Conservation (phyloP, 30 jellyfish, hydroid and myxozoan species). For the Hydra vulgaris region DNA sequence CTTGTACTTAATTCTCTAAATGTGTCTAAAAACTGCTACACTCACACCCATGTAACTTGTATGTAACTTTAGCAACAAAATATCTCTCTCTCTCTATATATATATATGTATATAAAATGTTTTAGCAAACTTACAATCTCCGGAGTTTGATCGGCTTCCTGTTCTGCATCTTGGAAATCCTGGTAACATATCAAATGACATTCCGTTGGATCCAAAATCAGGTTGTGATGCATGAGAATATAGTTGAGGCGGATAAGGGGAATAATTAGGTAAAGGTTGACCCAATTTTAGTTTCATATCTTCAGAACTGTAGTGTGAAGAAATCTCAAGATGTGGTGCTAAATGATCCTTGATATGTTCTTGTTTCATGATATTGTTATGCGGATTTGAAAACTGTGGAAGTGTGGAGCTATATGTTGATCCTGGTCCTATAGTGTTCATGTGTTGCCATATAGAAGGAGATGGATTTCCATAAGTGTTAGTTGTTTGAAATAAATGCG, state of each 20-base stretch:
- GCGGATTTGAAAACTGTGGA: conserved; percentile 17
- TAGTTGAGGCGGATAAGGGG: conserved; percentile 24
- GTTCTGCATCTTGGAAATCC: conserved; percentile 8
- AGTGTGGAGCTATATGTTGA: conserved; percentile 13
- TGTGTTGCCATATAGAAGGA: conserved; percentile 29
- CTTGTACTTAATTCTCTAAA: too few species aligned
- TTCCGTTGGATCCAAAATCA: conserved; percentile 6
- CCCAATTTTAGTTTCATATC: conserved; percentile 19
- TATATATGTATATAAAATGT: too few species aligned
- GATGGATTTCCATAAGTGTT: conserved; percentile 23
- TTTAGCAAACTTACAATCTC: neutral
- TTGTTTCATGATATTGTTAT: neutral
- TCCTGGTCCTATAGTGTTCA: conserved; percentile 10
- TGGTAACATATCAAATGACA: conserved; percentile 13
- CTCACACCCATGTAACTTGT: too few species aligned
- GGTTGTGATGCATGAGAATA: conserved; percentile 11
- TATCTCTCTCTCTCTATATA: too few species aligned
- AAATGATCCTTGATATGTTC: neutral
- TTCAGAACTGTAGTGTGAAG: conserved; percentile 11
- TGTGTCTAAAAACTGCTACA: too few species aligned
- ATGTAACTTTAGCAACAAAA: too few species aligned
- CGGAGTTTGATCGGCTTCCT: conserved; percentile 29
- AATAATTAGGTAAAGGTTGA: conserved; percentile 7
- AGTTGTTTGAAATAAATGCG: neutral
- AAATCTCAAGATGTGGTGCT: conserved; percentile 6